These are phyloP conservation scores for Cairina moschata DNA, from an alignment of 2,113 vertebrate species.

Conservation along the genomic window DNA sequence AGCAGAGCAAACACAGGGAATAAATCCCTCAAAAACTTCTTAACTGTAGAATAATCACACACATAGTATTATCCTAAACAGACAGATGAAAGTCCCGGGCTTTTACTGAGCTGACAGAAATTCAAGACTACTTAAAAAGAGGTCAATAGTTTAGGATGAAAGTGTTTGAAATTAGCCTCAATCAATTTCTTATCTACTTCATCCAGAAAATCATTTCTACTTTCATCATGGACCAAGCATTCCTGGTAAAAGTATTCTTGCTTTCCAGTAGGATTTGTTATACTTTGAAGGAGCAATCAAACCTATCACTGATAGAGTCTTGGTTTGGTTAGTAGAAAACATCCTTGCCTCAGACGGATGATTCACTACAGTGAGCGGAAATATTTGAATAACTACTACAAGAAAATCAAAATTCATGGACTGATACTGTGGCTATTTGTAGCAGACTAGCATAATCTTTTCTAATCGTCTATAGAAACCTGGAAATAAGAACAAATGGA, in stretches of 20 bases:
- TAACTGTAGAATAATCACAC: constrained; percentile 22
- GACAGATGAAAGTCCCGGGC: constrained; percentile 7
- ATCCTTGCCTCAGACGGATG: background rate
- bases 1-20: constrained; percentile 26
- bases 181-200: constrained; percentile 35
- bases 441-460: background rate
- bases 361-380: constrained; percentile 7
- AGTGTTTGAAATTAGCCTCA: constrained; percentile 4
- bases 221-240: background rate
- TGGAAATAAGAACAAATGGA: background rate
- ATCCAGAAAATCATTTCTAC: constrained; percentile 57
- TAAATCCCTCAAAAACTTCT: constrained; percentile 37
- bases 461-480: background rate
- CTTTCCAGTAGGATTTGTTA: constrained; percentile 33
- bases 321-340: constrained; percentile 25
- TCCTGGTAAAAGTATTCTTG: constrained; percentile 11
- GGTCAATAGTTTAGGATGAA: constrained; percentile 31
- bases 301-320: background rate
- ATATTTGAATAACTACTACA: background rate
- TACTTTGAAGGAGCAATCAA: constrained; percentile 17
- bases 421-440: background rate
- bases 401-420: background rate
- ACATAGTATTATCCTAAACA: constrained; percentile 1
- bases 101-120: constrained; percentile 30
- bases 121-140: constrained; percentile 9